A percentile compares a stretch with the other conserved stretches of the same genome.
Evolutionary conservation across 2,797 vertebrate genomes (phyloP).

Genomic region (Hyperoplus immaculatus): DNA sequence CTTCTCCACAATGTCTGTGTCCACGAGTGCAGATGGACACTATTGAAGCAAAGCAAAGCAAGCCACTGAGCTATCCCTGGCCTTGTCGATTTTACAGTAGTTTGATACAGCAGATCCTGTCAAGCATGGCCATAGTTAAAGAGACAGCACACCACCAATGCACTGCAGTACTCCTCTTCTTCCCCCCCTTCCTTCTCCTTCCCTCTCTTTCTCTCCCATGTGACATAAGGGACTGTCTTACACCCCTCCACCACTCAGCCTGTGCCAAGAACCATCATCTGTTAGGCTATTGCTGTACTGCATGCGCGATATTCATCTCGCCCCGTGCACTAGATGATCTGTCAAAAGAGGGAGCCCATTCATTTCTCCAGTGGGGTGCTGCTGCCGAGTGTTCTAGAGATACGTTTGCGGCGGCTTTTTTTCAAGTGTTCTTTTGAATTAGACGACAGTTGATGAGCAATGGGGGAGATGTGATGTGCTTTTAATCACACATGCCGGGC

Average conservation of each 20-base stretch:
- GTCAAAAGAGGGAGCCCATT: conserved; percentile 62
- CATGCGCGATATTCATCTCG: conserved; percentile 59
- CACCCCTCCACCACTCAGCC: conserved; percentile 76
- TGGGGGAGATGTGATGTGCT: conserved; percentile 33
- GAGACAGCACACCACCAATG: conserved; percentile 74
- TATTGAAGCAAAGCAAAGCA: conserved; percentile 51
- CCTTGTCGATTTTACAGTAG: conserved; percentile 78
- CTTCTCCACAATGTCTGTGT: conserved; percentile 44
- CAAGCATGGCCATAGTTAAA: conserved; percentile 77
- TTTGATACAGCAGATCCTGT: conserved; percentile 78
- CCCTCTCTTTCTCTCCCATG: conserved; percentile 69
- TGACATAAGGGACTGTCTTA: conserved; percentile 84
- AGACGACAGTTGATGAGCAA: conserved; percentile 31
- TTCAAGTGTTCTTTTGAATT: conserved; percentile 53
- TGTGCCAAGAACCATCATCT: conserved; percentile 82
- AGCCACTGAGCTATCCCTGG: conserved; percentile 58
- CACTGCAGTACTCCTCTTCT: conserved; percentile 76
- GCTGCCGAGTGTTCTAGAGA: conserved; percentile 33
- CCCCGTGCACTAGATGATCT: conserved; percentile 59
- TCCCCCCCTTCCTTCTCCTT: conserved; percentile 41
- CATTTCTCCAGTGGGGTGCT: conserved; percentile 52
- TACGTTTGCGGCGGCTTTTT: conserved; percentile 47
- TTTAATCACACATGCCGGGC: conserved; percentile 53
- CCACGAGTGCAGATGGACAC: conserved; percentile 68
- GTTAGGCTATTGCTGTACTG: conserved; percentile 80